A percentile compares a stretch with the other conserved stretches of the same genome.
phyloP scores from a whole-genome alignment of 1,140 invertebrate species.

The Callitettix versicolor region DNA sequence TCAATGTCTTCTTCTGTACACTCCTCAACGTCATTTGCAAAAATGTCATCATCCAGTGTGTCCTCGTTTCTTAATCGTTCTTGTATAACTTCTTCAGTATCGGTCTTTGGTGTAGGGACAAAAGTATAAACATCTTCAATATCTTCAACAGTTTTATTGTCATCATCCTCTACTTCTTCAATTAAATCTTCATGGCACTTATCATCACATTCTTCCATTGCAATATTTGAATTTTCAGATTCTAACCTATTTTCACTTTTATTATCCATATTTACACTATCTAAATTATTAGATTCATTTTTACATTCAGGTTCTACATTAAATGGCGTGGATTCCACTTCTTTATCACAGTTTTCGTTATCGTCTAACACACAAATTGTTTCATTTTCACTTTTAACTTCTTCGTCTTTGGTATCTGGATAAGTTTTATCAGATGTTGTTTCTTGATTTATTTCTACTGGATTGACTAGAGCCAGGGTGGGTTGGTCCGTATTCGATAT shows the following conservation, averaged over 20 bases:
- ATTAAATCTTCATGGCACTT: slow-evolving; percentile 5
- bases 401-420: neutral
- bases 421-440: neutral
- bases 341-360: slow-evolving; percentile 2
- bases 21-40: slow-evolving; percentile 32
- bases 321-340: slow-evolving; percentile 3
- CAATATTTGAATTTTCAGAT: neutral
- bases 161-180: slow-evolving; percentile 7
- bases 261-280: slow-evolving; percentile 12
- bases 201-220: neutral
- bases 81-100: neutral
- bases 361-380: neutral
- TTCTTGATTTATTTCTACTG: neutral
- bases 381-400: slow-evolving; percentile 7
- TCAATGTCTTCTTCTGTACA: slow-evolving; percentile 30
- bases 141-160: slow-evolving; percentile 10
- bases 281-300: slow-evolving; percentile 7
- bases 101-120: slow-evolving; percentile 15
- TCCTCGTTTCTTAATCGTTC: neutral
- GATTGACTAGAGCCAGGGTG: slow-evolving; percentile 6
- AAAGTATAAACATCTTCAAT: slow-evolving; percentile 15
- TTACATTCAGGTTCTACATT: slow-evolving; percentile 7
- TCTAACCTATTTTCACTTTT: slow-evolving; percentile 4
- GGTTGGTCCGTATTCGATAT: slow-evolving; percentile 1
- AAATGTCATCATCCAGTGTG: slow-evolving; percentile 25